Evolutionary conservation across 2,113 vertebrate genomes (phyloP), one percentile per base, ranked within the genome.

Genomic region (Strix uralensis): DNA sequence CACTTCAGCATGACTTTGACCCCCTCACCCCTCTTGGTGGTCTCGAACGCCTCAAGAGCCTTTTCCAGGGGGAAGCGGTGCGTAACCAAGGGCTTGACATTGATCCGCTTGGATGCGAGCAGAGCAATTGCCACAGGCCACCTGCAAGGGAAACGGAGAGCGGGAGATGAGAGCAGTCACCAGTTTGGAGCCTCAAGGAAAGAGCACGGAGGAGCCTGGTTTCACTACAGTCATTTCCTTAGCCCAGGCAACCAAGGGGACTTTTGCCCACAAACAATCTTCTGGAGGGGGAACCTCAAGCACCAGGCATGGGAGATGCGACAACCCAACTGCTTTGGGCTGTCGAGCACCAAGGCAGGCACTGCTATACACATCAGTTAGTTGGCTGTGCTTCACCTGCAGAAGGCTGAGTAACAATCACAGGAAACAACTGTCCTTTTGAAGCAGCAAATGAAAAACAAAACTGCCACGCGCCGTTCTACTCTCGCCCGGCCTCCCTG

Each of bases 1-100:
- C 99, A 99, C 94, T 99, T 99, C 72, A 99, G 98, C 99, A 99
- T 99, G 95, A 99, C 98, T 97, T 99, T 99, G 78, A 99, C 92
- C 42, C 99, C 99, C 13, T 98, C 29, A 0, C 99, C 99, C 97
- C 98, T 98, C 93, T 79, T 98, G 13, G 98, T 98, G 69, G 98
- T 98, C 97, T 99, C 99, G 26, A 99, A 99, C 2, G 99, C 99
- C 91, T 99, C 97, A 29, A 98, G 81, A 10, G 99, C 99, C 96
- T 99, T 98, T 95, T 99, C 99, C 98, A 99, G 97, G 23, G 99
- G 98, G 88, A 99, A 99, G 22, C 99, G 99, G 86, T 99, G 99
- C 0, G 99, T 99, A 57, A 99, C 99, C 81, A 99, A 98, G 12
- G 99, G 98, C 91, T 98, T 99, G 57, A 99, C 92, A 1, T 99